Evolutionary conservation across 2,888 invertebrate species (phyloP).

Genomic region (Conistra vaccinii): DNA sequence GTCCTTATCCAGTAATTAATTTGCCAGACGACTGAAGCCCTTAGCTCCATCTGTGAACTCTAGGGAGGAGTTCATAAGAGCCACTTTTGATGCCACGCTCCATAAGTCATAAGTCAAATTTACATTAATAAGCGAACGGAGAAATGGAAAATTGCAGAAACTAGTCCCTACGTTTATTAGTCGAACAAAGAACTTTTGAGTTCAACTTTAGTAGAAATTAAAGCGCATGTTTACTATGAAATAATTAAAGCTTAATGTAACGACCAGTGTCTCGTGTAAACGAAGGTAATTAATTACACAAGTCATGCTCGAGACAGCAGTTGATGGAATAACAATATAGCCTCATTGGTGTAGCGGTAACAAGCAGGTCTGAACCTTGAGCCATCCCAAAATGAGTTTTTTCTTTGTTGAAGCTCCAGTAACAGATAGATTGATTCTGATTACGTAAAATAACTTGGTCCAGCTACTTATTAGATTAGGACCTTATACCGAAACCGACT

Average conservation of each 20-base stretch:
- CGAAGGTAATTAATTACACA: background rate
- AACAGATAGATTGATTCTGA: background rate
- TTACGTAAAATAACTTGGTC: conserved; percentile 2
- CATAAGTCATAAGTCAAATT: conserved; percentile 38
- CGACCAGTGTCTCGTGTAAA: background rate
- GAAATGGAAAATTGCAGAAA: conserved; percentile 49
- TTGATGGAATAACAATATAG: conserved; percentile 35
- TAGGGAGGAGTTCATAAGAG: conserved; percentile 32
- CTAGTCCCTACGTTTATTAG: conserved; percentile 41
- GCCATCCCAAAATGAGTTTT: background rate
- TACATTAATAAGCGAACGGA: conserved; percentile 44
- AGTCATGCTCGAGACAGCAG: conserved; percentile 33
- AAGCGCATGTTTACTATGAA: conserved; percentile 28
- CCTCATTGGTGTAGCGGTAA: conserved; percentile 28
- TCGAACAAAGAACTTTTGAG: conserved; percentile 34
- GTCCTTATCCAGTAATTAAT: conserved; percentile 78
- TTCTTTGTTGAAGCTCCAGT: conserved; percentile 4
- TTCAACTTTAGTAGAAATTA: conserved; percentile 36
- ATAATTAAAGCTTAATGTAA: conserved; percentile 13
- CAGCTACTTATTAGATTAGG: background rate
- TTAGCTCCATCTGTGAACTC: conserved; percentile 42
- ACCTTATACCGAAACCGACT: background rate
- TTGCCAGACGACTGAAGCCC: conserved; percentile 54
- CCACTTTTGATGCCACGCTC: conserved; percentile 29
- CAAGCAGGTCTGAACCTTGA: conserved; percentile 9